phyloP scores from a whole-genome alignment of 2,797 vertebrate species.

The Stomatorhinus walkeri region DNA sequence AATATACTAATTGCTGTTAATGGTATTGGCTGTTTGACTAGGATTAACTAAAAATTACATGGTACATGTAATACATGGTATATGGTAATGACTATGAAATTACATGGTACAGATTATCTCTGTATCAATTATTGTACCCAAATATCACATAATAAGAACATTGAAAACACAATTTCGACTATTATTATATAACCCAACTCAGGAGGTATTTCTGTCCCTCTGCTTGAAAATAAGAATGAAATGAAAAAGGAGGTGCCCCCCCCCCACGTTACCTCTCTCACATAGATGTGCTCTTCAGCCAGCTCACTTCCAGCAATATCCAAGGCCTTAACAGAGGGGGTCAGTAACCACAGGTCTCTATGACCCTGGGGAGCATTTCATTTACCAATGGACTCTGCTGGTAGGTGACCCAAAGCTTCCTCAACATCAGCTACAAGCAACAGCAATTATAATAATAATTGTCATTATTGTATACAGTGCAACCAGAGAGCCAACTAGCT shows the following conservation, averaged over 20 bases:
- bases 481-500: not conserved
- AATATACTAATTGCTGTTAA: not conserved
- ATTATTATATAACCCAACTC: not conserved
- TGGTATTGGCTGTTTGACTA: not conserved
- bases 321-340: not conserved
- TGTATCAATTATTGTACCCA: not conserved
- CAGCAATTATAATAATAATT: not conserved
- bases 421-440: not conserved
- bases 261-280: not conserved
- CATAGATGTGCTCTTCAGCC: not conserved
- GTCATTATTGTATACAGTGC: not conserved
- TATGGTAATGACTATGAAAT: too few relatives aligned
- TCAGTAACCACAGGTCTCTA: not conserved
- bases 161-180: not conserved
- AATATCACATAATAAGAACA: not conserved
- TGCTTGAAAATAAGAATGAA: not conserved
- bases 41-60: not conserved
- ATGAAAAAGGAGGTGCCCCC: not conserved
- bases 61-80: too few relatives aligned
- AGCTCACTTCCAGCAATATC: not conserved
- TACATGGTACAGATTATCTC: not conserved
- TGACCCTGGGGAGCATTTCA: slow-evolving; percentile 1
- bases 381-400: not conserved
- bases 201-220: not conserved
- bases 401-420: not conserved